Base-by-base conservation (phyloP, 2,797 vertebrate genomes). In the Vultur gryphus region DNA sequence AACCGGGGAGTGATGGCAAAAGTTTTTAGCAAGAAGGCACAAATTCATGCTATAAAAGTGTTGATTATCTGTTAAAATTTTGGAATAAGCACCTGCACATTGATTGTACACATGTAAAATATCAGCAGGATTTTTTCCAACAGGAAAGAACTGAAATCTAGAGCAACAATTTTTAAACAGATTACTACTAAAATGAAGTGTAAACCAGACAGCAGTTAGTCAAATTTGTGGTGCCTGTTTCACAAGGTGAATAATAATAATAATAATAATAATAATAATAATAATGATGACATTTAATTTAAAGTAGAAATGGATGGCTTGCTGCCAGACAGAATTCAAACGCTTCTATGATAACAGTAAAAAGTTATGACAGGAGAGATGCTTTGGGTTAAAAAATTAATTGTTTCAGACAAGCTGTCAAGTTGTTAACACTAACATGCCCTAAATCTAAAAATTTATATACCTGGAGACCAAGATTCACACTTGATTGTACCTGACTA, bases 361-460 rank as follows among this genome's bases (percentile, higher is more conserved):
- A 97, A 97, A 96, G 96, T 96, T 98, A 84, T 95, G 97, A 96
- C 97, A 96, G 81, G 59, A 91, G 76, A 85, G 76, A 95, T 95
- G 84, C 58, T 97, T 98, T 97, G 79, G 97, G 59, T 90, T 91
- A 81, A 96, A 94, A 98, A 97, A 95, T 94, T 98, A 98, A 99
- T 98, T 97, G 97, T 89, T 97, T 97, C 93, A 97, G 98, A 98
- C 98, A 98, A 98, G 91, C 98, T 98, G 98, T 98, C 98, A 98
- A 98, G 96, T 95, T 97, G 78, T 97, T 98, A 98, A 98, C 97
- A 97, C 95, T 95, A 97, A 94, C 91, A 93, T 97, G 98, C 96
- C 97, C 96, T 97, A 98, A 98, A 98, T 98, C 98, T 98, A 98
- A 98, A 98, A 98, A 98, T 92, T 91, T 89, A 86, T 89, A 71